Percentiles rank a stretch among this genome's conserved stretches.
Evolutionary conservation across 2,888 invertebrate genomes (phyloP).

Genomic region (Nasonovia ribisnigri): DNA sequence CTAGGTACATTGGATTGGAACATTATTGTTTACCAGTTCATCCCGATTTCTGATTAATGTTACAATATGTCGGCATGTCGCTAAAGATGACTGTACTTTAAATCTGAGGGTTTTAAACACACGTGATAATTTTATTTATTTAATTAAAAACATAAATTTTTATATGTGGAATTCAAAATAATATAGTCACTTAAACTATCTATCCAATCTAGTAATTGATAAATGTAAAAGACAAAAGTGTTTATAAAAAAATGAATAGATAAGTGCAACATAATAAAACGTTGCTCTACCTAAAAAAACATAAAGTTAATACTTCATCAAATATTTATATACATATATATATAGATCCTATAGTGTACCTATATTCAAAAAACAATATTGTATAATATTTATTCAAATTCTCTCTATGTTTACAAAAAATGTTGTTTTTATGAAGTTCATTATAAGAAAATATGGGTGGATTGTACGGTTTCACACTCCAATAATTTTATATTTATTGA

Average conservation of each 20-base stretch:
- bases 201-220: neutral
- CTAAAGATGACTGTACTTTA: neutral
- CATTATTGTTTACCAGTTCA: neutral
- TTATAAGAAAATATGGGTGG: neutral
- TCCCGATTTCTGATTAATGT: neutral
- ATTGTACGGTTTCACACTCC: neutral
- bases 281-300: neutral
- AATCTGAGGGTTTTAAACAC: neutral
- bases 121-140: neutral
- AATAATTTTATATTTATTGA: neutral
- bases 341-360: too few species aligned
- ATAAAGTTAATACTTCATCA: neutral
- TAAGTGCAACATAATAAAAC: neutral
- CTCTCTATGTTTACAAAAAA: neutral
- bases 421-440: neutral
- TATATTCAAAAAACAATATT: neutral
- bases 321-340: neutral
- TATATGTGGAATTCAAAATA: neutral
- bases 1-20: neutral
- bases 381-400: neutral
- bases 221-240: neutral
- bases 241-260: neutral
- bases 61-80: too few species aligned
- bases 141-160: neutral
- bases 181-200: neutral